Evolutionary conservation across 2,888 invertebrate genomes (phyloP), one percentile per base, ranked within the genome.

Genomic region (Magallana nippona): DNA sequence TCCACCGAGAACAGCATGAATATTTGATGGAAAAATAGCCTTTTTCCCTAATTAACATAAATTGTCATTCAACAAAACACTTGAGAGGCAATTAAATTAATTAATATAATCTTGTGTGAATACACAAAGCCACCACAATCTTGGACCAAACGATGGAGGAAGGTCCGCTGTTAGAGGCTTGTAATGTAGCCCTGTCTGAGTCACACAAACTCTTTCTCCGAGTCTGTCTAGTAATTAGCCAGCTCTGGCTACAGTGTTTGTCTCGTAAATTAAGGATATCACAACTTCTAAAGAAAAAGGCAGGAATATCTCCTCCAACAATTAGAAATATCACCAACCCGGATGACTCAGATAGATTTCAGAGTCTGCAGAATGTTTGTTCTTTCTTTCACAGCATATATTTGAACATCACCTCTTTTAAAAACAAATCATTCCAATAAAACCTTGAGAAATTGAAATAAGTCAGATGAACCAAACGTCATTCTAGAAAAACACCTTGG

Each of bases 41-140:
- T 5, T 19, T 22, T 71, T 71, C 27, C 22, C 13, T 15, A 22
- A 71, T 71, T 71, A 27, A 22, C 71, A 71, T 71, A 71, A 71
- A 71, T 71, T 71, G 71, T 71, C 71, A 71, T 71, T 71, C 71
- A 71, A 27, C 71, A 22, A 71, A 71, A 71, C 71, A 71, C 71
- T 71, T 71, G 22, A 11, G 27, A 71, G 71, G 27, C 71, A 27
- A 32, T 71, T 19, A 22, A 27, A 71, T 71, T 71, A 71, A 71
- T 71, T 71, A 71, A 71, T 71, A 71, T 71, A 71, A 71, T 71
- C 22, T 71, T 71, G 32, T 27, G 71, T 71, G 71, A 71, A 71
- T 71, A 71, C 71, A 71, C 71, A 71, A 71, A 71, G 27, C 71
- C 71, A 71, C 71, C 22, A 19, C 32, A 71, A 71, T 22, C 27